Base-by-base conservation (phyloP, 1,140 invertebrate species). In the Tetraneura akinire region DNA sequence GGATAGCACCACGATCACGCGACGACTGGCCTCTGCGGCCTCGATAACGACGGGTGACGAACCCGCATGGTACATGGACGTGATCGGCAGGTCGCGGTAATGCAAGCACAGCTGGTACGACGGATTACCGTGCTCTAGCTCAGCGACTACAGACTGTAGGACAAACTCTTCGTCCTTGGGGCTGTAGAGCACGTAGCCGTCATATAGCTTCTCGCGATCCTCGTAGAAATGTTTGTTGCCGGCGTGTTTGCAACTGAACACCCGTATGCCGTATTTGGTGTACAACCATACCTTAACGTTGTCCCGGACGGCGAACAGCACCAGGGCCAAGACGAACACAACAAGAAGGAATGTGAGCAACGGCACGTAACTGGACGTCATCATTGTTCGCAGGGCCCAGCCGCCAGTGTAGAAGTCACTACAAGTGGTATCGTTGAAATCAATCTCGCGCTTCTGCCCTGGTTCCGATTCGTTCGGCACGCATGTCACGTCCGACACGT, bases 131-230 rank as follows among this genome's bases (percentile, higher is more conserved):
- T 92, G 91, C 85, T 98, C 96, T 70, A 98, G 85, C 83, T 95
- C 93, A 3, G 91, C 90, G 3, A 92, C 92, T 55, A 98, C 88
- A 11, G 92, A 92, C 82, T 94, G 92, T 37, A 93, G 87, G 0
- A 97, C 92, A 84, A 96, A 95, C 84, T 95, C 91, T 83, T 96
- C 93, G 86, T 98, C 96, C 86, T 96, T 94, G 23, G 94, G 92
- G 81, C 94, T 95, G 87, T 98, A 97, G 81, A 94, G 92, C 5
- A 98, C 91, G 85, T 96, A 97, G 51, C 93, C 95, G 85, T 98
- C 96, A 86, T 95, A 97, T 14, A 95, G 87, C 83, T 95, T 95
- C 84, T 95, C 93, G 68, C 90, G 89, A 82, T 94, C 92, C 84
- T 92, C 91, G 83, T 89, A 90, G 70, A 85, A 84, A 81, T 87